Evolutionary conservation across 2,888 invertebrate species (phyloP).

Genomic region (Conus canariensis): DNA sequence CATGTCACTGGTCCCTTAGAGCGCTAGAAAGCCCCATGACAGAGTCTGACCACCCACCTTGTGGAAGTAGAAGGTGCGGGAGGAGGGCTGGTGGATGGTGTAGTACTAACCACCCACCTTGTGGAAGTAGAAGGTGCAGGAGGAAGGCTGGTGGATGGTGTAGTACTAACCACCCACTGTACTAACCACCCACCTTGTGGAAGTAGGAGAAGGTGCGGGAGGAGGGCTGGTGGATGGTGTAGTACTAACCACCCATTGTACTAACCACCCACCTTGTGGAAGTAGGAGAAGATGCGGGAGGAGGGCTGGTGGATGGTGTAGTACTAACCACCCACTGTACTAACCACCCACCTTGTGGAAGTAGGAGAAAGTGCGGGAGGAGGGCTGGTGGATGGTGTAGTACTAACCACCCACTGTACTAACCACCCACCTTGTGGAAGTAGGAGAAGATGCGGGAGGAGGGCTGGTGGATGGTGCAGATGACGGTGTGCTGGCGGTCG

Average conservation of each 20-base stretch:
- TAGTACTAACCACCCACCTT: constrained; percentile 72
- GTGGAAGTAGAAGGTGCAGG: constrained; percentile 88
- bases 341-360: constrained; percentile 84
- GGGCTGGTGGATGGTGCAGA: constrained; percentile 96
- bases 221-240: no score
- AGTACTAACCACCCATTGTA: no score
- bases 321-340: background rate
- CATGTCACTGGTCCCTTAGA: no score
- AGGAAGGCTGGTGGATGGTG: constrained; percentile 93
- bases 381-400: constrained; percentile 92
- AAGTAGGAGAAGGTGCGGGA: no score
- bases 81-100: constrained; percentile 82
- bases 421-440: constrained; percentile 84
- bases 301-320: constrained; percentile 93
- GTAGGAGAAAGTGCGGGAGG: constrained; percentile 86
- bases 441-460: constrained; percentile 85
- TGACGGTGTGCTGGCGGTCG: constrained; percentile 90
- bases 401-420: background rate
- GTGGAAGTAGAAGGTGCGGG: constrained; percentile 88
- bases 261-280: constrained; percentile 83
- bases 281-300: constrained; percentile 86
- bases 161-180: background rate
- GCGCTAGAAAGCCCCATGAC: no score
- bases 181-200: no score
- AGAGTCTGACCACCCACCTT: constrained; percentile 72